phyloP scores from a whole-genome alignment of 2,888 invertebrate genomes.

The Drosophila lutescens region DNA sequence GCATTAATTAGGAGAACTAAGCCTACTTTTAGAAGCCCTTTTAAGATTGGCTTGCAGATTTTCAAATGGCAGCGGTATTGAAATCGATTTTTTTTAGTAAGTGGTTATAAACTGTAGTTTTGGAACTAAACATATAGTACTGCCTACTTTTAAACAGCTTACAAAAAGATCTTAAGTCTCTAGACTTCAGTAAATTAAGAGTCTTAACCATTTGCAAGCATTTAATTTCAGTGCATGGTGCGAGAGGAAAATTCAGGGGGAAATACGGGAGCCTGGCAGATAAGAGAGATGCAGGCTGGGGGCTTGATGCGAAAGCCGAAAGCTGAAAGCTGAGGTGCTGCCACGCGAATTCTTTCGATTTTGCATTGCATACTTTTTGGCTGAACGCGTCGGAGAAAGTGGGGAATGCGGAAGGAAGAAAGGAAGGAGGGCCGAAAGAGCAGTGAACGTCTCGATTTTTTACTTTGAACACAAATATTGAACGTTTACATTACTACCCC shows the following conservation, averaged over 20 bases:
- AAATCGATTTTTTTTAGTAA: no score
- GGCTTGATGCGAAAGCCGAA: constrained; percentile 1
- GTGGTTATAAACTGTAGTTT: no score
- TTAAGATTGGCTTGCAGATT: no score
- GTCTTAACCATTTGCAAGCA: background rate
- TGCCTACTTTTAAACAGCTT: background rate
- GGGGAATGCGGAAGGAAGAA: constrained; percentile 5
- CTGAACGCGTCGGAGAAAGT: constrained; percentile 63
- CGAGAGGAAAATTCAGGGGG: background rate
- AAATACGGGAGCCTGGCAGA: constrained; percentile 23
- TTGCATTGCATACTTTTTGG: constrained; percentile 76
- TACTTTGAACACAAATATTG: constrained; percentile 72
- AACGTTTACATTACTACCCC: constrained; percentile 63
- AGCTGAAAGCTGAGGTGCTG: constrained; percentile 38
- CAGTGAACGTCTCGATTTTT: constrained; percentile 50
- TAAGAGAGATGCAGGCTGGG: constrained; percentile 13
- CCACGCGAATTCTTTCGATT: constrained; percentile 67
- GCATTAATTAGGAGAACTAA: no score
- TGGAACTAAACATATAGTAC: background rate
- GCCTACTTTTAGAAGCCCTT: no score
- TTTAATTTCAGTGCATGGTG: constrained; percentile 11
- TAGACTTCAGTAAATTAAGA: background rate
- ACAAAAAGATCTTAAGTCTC: background rate
- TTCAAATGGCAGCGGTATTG: no score
- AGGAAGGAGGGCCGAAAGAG: constrained; percentile 1